Conservation (phyloP, 2,888 invertebrate species). For the Tillus elongatus region DNA sequence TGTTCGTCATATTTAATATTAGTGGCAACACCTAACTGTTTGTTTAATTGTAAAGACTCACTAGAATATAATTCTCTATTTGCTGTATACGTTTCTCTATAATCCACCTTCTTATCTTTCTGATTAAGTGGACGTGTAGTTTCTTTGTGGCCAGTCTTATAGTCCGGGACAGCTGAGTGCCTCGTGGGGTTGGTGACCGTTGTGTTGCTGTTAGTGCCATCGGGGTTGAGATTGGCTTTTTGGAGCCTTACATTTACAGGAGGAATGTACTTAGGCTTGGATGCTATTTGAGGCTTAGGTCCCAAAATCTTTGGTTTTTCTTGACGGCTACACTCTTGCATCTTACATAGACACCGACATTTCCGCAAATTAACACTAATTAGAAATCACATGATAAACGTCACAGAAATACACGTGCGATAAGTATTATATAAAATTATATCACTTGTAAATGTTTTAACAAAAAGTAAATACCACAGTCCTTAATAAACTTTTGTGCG, state of each 20-base stretch:
- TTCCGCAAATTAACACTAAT: background rate
- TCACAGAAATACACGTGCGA: too few relatives aligned
- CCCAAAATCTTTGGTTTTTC: conserved; percentile 38
- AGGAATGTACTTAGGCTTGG: conserved; percentile 41
- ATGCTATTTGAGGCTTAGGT: conserved; percentile 35
- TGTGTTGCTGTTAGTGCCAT: too few relatives aligned
- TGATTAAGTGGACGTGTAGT: conserved; percentile 14
- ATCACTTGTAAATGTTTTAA: too few relatives aligned
- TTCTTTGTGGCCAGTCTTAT: conserved; percentile 14
- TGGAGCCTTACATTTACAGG: conserved; percentile 36
- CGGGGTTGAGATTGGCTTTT: conserved; percentile 17
- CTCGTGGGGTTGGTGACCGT: background rate
- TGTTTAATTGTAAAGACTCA: conserved; percentile 13
- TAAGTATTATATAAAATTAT: too few relatives aligned
- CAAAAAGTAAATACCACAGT: too few relatives aligned
- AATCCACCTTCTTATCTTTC: conserved; percentile 20
- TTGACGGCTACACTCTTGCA: conserved; percentile 32
- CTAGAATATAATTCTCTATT: background rate
- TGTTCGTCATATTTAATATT: conserved; percentile 26
- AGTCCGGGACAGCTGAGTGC: conserved; percentile 14
- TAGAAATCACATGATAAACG: too few relatives aligned
- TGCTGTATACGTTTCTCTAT: conserved; percentile 15
- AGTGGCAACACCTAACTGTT: conserved; percentile 21
- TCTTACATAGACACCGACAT: conserved; percentile 19
- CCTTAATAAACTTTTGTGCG: too few relatives aligned